Evolutionary conservation across 2,888 invertebrate species (phyloP), one percentile per base, ranked within the genome.

Genomic region (Leptura quadrifasciata): DNA sequence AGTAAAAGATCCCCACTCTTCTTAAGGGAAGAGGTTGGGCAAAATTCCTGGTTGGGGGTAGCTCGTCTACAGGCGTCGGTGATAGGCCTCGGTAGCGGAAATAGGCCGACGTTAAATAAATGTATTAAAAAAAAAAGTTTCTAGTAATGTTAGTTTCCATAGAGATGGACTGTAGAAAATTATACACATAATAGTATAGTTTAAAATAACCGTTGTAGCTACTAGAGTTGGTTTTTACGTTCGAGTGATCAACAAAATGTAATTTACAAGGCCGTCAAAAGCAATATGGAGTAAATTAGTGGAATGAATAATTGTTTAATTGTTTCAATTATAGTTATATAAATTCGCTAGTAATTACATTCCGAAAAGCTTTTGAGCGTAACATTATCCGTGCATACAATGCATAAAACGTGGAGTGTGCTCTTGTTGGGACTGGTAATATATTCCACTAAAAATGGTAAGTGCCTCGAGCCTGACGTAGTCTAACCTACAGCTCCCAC

Each of bases 401-500:
- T 2, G 55, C 55, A 18, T 17, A 18, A 55, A 20, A 18, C 3
- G 55, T 55, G 6, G 52, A 52, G n/a, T n/a, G 31, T 61, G 12
- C 27, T 27, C 31, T n/a, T 31, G 27, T 5, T 31, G 5, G 6
- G 27, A 6, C 27, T 24, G 27, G n/a, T 55, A 55, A 55, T 17
- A 18, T 57, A 31, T 27, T 54, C 4, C 10, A 21, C 52, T n/a
- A 54, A 21, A 47, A 24, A 24, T 17, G 27, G 31, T 3, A 27
- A 58, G 20, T 0, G 55, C 69, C 69, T 20, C 20, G n/a, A 39
- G 39, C 39, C 17, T 15, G 5, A 24, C 21, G 10, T 47, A 21
- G 35, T 17, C 8, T 27, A 67, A 67, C 21, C 55, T 54, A 8
- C 27, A 21, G 70, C 70, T 70, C 70, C 70, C 70, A 70, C 70